phyloP scores from a whole-genome alignment of 2,113 vertebrate species.

The Puntigrus tetrazona region DNA sequence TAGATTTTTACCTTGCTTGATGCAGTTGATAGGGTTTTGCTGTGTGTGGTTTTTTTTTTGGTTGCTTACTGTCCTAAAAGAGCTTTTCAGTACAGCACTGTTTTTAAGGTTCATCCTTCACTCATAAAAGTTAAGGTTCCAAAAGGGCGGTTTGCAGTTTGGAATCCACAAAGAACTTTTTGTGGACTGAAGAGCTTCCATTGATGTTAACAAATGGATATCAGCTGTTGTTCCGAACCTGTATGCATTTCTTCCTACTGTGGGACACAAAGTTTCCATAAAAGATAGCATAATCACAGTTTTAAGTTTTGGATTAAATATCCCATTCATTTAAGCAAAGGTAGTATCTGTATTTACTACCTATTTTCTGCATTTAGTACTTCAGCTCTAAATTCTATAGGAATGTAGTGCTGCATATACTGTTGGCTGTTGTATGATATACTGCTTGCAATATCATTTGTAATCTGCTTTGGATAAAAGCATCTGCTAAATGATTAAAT shows the following conservation, averaged over 20 bases:
- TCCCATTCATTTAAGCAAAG: neutral
- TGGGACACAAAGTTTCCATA: neutral
- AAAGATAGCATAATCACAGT: neutral
- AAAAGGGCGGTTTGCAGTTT: neutral
- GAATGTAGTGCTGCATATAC: too few species aligned
- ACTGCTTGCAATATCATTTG: too few species aligned
- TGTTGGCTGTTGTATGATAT: too few species aligned
- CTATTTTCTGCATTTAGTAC: neutral
- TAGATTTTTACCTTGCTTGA: neutral
- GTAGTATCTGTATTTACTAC: neutral
- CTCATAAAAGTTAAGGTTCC: neutral
- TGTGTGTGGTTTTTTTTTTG: neutral
- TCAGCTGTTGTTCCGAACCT: neutral
- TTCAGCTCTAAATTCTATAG: too few species aligned
- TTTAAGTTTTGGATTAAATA: neutral
- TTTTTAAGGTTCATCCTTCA: neutral
- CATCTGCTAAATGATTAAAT: neutral
- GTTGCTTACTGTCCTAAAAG: neutral
- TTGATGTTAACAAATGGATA: neutral
- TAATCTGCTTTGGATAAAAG: neutral
- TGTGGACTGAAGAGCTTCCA: neutral
- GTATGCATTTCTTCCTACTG: neutral
- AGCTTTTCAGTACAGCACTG: neutral
- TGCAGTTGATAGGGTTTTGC: neutral
- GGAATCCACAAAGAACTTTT: neutral